A percentile compares a stretch with the other conserved stretches of the same genome.
phyloP scores from a whole-genome alignment of 1,140 invertebrate genomes.

The Glomeris maerens region DNA sequence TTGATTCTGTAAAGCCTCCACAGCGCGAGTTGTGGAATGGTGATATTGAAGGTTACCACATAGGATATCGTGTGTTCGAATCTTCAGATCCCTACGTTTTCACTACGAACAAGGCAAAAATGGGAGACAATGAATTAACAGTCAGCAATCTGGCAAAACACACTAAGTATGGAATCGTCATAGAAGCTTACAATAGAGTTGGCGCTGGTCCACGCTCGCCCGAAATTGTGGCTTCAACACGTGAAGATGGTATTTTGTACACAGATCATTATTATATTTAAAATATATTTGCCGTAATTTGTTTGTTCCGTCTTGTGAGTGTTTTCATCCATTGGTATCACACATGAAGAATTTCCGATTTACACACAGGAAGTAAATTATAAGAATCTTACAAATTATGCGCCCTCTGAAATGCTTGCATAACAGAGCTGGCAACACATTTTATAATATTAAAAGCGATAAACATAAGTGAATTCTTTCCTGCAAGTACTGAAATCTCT shows the following conservation, averaged over 20 bases:
- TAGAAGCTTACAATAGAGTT: conserved; percentile 31
- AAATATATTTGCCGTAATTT: background rate
- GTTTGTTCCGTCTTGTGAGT: background rate
- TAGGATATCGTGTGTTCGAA: conserved; percentile 33
- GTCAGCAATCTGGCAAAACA: conserved; percentile 38
- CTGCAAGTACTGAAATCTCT: background rate
- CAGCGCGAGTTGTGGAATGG: conserved; percentile 25
- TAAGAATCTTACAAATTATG: background rate
- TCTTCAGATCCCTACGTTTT: conserved; percentile 24
- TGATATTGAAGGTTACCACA: conserved; percentile 44
- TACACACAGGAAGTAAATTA: background rate
- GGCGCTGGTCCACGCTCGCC: conserved; percentile 55
- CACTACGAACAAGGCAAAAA: conserved; percentile 19
- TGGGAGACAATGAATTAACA: background rate
- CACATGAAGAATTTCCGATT: background rate
- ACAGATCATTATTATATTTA: background rate
- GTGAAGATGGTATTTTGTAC: conserved; percentile 51
- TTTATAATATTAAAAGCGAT: too few relatives aligned
- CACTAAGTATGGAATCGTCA: conserved; percentile 27
- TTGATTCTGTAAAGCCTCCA: conserved; percentile 11
- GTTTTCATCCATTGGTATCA: background rate
- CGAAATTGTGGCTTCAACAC: conserved; percentile 52
- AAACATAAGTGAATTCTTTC: background rate
- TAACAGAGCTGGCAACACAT: too few relatives aligned
- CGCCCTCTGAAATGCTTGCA: background rate